Base-by-base conservation (phyloP, 2,888 invertebrate species). In the Archips xylosteana region DNA sequence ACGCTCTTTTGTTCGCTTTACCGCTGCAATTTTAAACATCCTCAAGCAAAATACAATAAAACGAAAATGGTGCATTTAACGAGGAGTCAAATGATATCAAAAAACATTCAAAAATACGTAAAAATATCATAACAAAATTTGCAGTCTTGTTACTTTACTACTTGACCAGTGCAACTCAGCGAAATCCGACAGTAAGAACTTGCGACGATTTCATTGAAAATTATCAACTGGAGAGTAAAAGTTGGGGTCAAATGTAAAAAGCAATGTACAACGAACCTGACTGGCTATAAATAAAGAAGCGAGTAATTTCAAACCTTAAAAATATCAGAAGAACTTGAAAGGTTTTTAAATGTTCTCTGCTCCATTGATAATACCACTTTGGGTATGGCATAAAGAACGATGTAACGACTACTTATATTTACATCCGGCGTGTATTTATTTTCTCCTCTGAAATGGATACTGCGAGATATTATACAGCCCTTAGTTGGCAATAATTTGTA, bases 21-120 rank as follows among this genome's bases (percentile, higher is more conserved):
- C 34, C 63, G 36, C 12, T 69, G 68, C 59, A 64, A 39, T 64
- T 67, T 36, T 23, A n/a, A 57, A 32, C 57, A 57, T 57, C 57
- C n/a, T 13, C 36, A 54, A 54, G 12, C 45, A 23, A 9, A 42
- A 23, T 32, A 59, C 61, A 67, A 62, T 71, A 67, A 71, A 71
- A 45, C 57, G 72, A 72, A 67, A 67, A 60, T 15, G 34, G 36
- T 15, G 42, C 39, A 23, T 54, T 32, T 68, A 73, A 73, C 68
- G 73, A 73, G 73, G 68, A 69, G 68, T 42, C 63, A 64, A 69
- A 73, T 51, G 39, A 68, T 64, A 64, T 51, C 63, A 73, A 59
- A 67, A 69, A 57, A 63, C 54, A 73, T 69, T 73, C 68, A 42
- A 15, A 49, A 49, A 68, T 68, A 63, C 47, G 63, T 47, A 62